Evolutionary conservation across 2,113 vertebrate species (phyloP).

Genomic region (Ceuthmochares aereus): DNA sequence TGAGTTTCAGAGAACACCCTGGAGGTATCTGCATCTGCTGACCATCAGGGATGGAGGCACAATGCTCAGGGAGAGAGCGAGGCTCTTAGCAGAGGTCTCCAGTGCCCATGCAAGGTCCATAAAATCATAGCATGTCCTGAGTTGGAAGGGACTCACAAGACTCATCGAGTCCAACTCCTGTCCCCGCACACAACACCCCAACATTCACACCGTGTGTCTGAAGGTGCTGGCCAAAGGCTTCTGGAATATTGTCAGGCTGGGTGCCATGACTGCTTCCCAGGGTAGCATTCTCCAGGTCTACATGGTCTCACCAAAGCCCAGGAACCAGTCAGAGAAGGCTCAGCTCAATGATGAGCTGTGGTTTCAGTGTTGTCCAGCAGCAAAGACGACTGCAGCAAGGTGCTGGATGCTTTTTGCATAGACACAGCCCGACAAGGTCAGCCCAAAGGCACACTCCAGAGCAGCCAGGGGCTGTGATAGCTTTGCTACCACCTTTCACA

Average conservation of each 20-base stretch:
- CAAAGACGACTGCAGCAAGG: fast-evolving
- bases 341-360: background rate
- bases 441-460: fast-evolving
- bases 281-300: background rate
- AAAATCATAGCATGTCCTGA: too few species aligned
- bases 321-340: background rate
- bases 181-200: too few species aligned
- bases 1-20: background rate
- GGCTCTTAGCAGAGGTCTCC: too few species aligned
- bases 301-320: background rate
- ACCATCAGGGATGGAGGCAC: background rate
- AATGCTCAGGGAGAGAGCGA: background rate
- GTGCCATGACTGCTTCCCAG: too few species aligned
- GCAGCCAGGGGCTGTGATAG: fast-evolving
- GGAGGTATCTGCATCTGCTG: background rate
- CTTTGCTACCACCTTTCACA: background rate
- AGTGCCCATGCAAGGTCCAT: background rate
- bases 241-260: too few species aligned
- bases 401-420: background rate
- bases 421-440: background rate
- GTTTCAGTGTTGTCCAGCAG: background rate
- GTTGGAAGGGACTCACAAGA: too few species aligned
- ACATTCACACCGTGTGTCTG: too few species aligned
- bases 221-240: too few species aligned
- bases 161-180: too few species aligned